These are phyloP conservation scores for Podilymbus podiceps DNA, from an alignment of 2,113 vertebrate species.

Conservation along the genomic window DNA sequence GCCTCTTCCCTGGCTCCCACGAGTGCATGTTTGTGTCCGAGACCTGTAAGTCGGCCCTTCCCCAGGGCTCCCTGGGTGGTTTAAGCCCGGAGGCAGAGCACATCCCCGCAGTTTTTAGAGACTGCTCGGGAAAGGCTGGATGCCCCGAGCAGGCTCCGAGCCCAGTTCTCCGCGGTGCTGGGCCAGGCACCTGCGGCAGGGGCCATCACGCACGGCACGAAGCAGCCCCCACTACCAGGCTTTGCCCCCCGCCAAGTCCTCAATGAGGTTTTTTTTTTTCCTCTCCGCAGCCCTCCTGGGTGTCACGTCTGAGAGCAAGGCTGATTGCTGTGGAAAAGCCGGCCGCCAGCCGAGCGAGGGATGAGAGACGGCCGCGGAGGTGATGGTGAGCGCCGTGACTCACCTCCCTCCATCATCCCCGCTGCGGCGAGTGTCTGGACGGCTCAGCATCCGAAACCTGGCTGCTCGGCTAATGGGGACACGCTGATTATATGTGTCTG, in stretches of 20 bases:
- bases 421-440: fast-evolving
- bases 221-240: not conserved
- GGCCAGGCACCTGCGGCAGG: not conserved
- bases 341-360: fast-evolving
- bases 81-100: not conserved
- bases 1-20: not conserved
- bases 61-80: not conserved
- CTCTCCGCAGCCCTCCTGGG: not conserved
- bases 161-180: not conserved
- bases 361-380: not conserved
- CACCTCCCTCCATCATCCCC: not conserved
- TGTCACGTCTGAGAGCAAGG: not conserved
- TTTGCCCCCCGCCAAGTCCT: not conserved
- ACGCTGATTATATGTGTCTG: not conserved
- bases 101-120: not conserved
- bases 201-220: fast-evolving
- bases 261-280: not conserved
- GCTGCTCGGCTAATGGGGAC: not conserved
- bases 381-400: not conserved
- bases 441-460: not conserved
- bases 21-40: not conserved
- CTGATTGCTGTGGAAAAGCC: slow-evolving; percentile 2
- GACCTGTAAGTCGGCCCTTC: not conserved
- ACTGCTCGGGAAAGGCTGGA: not conserved
- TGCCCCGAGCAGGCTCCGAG: not conserved